Percentiles rank a stretch among this genome's conserved stretches.
phyloP scores from a whole-genome alignment of 1,140 invertebrate species.

The Camponotus pennsylvanicus region DNA sequence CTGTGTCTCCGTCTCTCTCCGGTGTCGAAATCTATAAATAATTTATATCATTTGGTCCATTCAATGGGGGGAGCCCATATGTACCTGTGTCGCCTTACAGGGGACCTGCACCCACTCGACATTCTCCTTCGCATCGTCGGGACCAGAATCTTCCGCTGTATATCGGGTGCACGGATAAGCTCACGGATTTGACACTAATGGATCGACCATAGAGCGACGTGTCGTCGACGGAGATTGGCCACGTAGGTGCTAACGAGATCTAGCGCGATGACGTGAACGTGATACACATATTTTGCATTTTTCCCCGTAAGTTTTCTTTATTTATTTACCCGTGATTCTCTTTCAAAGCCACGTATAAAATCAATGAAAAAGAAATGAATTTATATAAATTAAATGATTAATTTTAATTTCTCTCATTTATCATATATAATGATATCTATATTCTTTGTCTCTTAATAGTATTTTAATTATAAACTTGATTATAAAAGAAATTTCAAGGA shows the following conservation, averaged over 20 bases:
- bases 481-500: too few species aligned
- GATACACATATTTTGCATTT: background rate
- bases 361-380: background rate
- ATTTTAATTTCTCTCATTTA: background rate
- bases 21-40: slow-evolving; percentile 86
- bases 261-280: background rate
- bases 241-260: slow-evolving; percentile 19
- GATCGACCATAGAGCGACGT: background rate
- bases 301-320: background rate
- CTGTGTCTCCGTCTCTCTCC: slow-evolving; percentile 56
- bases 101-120: slow-evolving; percentile 74
- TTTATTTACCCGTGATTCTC: background rate
- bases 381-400: background rate
- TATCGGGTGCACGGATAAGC: slow-evolving; percentile 5
- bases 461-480: background rate
- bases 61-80: slow-evolving; percentile 82
- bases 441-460: background rate
- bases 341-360: background rate
- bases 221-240: slow-evolving; percentile 30
- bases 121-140: slow-evolving; percentile 38
- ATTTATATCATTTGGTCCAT: slow-evolving; percentile 87
- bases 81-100: slow-evolving; percentile 86
- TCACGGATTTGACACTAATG: slow-evolving; percentile 41
- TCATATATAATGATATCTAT: background rate
- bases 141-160: slow-evolving; percentile 2